phyloP scores from a whole-genome alignment of 2,888 invertebrate genomes.

The Dermolepida albohirtum region DNA sequence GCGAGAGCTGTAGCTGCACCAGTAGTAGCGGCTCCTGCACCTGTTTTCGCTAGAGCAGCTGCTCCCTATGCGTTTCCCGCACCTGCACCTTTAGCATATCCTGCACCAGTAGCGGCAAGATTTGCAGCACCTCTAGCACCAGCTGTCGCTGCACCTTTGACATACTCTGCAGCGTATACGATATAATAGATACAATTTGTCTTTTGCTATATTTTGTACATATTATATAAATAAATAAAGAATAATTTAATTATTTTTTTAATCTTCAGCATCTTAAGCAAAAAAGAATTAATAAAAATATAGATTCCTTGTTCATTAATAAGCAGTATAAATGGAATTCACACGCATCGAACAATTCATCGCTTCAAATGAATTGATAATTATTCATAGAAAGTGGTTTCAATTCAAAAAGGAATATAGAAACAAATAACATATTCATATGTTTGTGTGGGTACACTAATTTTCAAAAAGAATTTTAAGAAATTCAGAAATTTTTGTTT shows the following conservation, averaged over 20 bases:
- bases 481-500: too few relatives aligned
- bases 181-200: slow-evolving; percentile 15
- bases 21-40: slow-evolving; percentile 38
- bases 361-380: too few relatives aligned
- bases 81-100: slow-evolving; percentile 36
- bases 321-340: too few relatives aligned
- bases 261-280: neutral
- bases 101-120: slow-evolving; percentile 20
- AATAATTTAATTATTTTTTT: slow-evolving; percentile 4
- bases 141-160: slow-evolving; percentile 24
- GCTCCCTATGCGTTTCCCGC: slow-evolving; percentile 41
- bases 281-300: too few relatives aligned
- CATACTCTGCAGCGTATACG: slow-evolving; percentile 21
- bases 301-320: too few relatives aligned
- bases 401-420: too few relatives aligned
- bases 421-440: too few relatives aligned
- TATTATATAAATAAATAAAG: slow-evolving; percentile 28
- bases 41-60: slow-evolving; percentile 29
- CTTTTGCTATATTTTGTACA: slow-evolving; percentile 32
- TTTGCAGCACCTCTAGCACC: slow-evolving; percentile 23
- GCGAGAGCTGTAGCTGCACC: slow-evolving; percentile 53
- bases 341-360: too few relatives aligned
- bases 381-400: too few relatives aligned
- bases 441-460: too few relatives aligned
- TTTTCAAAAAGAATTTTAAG: too few relatives aligned